Conservation (phyloP, 2,797 vertebrate genomes). For the Anguilla anguilla region DNA sequence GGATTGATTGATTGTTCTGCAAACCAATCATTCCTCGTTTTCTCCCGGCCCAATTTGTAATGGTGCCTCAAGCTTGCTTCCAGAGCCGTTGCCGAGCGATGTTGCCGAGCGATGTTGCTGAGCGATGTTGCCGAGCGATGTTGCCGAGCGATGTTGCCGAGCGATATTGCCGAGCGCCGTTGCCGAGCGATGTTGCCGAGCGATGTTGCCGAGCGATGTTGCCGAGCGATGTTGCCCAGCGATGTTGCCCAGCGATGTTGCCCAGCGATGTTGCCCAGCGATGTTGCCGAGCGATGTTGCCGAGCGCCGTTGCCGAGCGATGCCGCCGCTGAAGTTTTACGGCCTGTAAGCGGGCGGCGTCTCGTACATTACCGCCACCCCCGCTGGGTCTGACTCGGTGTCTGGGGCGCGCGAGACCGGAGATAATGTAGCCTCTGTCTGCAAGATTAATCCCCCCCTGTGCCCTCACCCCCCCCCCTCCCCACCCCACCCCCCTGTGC, state of each 20-base stretch:
- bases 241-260: neutral
- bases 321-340: neutral
- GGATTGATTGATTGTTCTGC: no score
- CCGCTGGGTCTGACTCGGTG: neutral
- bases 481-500: neutral
- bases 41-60: neutral
- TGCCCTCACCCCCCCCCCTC: no score
- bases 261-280: neutral
- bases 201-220: neutral
- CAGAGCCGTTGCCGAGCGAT: no score
- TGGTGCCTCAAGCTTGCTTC: neutral
- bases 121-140: no score
- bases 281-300: no score
- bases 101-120: no score
- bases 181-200: no score
- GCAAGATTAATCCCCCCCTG: neutral
- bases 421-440: neutral
- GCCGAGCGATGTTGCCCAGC: no score
- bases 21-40: neutral
- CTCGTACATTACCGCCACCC: neutral
- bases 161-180: no score
- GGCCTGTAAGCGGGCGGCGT: neutral
- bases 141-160: no score
- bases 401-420: neutral
- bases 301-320: neutral